phyloP scores from a whole-genome alignment of 2,113 vertebrate genomes.

The human region DNA sequence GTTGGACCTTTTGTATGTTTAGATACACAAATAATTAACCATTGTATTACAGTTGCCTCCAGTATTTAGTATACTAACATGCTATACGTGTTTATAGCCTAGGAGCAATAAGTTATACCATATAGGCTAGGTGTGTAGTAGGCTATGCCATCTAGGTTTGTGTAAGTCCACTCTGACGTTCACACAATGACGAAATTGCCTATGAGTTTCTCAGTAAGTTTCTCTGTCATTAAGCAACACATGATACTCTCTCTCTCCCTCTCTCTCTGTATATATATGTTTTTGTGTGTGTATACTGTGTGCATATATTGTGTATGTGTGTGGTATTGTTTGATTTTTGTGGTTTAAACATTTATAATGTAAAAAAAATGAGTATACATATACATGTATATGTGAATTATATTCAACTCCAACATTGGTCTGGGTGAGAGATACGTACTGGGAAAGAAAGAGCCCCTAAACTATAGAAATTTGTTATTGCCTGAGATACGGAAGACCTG shows the following conservation, averaged over 20 bases:
- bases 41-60: background rate
- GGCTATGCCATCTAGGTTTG: background rate
- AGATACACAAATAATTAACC: background rate
- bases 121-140: no score
- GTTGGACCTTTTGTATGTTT: background rate
- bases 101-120: background rate
- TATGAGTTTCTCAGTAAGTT: background rate
- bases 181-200: background rate
- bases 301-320: background rate
- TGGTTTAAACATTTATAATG: background rate
- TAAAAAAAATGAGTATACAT: background rate
- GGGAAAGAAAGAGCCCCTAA: background rate
- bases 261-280: background rate
- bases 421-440: background rate
- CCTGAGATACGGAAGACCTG: background rate
- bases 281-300: background rate
- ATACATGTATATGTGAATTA: background rate
- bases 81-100: background rate
- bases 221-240: background rate
- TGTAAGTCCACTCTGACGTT: background rate
- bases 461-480: background rate
- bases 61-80: background rate
- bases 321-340: background rate
- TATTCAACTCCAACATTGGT: background rate
- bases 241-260: no score